Base-by-base conservation (phyloP, 2,113 vertebrate genomes). In the Varanus salvator region DNA sequence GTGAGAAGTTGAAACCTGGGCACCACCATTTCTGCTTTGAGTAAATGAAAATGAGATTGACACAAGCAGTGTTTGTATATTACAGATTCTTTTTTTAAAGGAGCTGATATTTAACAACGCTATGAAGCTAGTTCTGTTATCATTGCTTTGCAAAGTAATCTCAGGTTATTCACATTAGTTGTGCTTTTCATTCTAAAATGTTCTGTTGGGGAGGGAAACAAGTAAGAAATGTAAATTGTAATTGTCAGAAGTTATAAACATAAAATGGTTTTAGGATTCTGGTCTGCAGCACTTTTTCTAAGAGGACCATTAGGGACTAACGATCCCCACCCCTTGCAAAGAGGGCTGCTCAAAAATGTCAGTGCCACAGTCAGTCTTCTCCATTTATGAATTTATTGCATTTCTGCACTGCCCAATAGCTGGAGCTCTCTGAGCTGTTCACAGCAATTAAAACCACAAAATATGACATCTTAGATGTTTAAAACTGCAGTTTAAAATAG, bases 11-110 rank as follows among this genome's bases (percentile, higher is more conserved):
- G 25, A 91, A 90, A 84, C 77, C 87, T 52, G 85, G 80, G 4
- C 80, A 23, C 25, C 5, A 25, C 44, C 81, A 27, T 50, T 91
- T 89, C 50, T 87, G 31, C 89, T 93, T 88, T 38, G 12, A 69
- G 74, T 14, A 89, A 89, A 89, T n/a, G 8, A 91, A 92, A 94
- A 90, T 69, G 3, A 83, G 84, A 78, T 93, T 94, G 31, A 88
- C 17, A 34, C 8, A 81, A 0, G 64, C 38, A 77, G 71, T 87
- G 69, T 84, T 91, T 87, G 75, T 85, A 66, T 52, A 89, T 31
- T 76, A 23, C 86, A 76, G 54, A 44, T 19, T 84, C 12, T 12
- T 80, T 80, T 25, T 80, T 74, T 80, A 92, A 60, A 91, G 89
- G 29, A 85, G 66, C 27, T n/a, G 1, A 54, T 93, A 38, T 72